Evolutionary conservation across 1,140 invertebrate species (phyloP), one percentile per base, ranked within the genome.

Genomic region (Riptortus pedestris): DNA sequence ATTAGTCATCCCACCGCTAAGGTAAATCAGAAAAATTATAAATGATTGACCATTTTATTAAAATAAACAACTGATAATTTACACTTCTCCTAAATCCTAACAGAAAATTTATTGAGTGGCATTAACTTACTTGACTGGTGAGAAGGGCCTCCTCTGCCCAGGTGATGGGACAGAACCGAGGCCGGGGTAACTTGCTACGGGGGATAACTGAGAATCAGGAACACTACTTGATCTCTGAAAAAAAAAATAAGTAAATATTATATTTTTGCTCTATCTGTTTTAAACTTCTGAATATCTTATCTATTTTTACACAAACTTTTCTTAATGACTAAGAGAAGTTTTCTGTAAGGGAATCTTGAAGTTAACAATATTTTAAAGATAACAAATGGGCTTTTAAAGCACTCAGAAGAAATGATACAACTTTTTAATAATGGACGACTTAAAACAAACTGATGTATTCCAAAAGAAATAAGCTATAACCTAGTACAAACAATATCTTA

Each of bases 191-290:
- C 63, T 70, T 59, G 83, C 86, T 70, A 78, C 79, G 29, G 84
- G 84, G 69, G 84, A 86, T 38, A 85, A 77, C 75, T 87, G 85
- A 22, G 85, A 81, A 73, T 88, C 86, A 68, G 84, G 79, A 67
- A 86, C 79, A 74, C 81, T 86, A 29, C 79, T 71, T 27, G 80
- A 83, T 66, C 85, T 78, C 77, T 87, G 76, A 29, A 79, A 74
- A 64, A 63, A 26, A 64, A 63, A 66, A 66, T n/a, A n/a, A n/a
- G n/a, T n/a, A n/a, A n/a, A 64, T 47, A 52, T 20, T 43, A 43
- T 11, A 43, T 43, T 43, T 11, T 11, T 43, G 67, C 57, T 28
- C 48, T n/a, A n/a, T n/a, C n/a, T n/a, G n/a, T n/a, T n/a, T n/a
- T n/a, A n/a, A n/a, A n/a, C n/a, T n/a, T n/a, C n/a, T n/a, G n/a